Percentiles rank a stretch among this genome's conserved stretches.
Conservation (phyloP, 2,113 vertebrate genomes). For the Xenopus laevis region DNA sequence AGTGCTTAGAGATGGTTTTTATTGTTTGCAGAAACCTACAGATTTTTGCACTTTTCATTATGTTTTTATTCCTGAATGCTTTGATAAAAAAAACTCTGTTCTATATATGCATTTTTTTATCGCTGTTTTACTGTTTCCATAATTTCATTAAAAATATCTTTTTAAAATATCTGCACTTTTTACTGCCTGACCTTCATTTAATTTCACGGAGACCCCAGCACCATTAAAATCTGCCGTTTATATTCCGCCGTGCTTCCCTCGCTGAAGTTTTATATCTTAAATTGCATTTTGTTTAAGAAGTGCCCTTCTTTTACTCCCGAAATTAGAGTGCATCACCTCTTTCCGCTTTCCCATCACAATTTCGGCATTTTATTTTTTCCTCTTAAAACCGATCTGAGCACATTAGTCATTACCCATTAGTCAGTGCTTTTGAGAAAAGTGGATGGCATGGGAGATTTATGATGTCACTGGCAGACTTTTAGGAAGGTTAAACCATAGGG, state of each 20-base stretch:
- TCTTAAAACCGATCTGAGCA: constrained; percentile 49
- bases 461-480: constrained; percentile 55
- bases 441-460: constrained; percentile 67
- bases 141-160: neutral
- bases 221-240: neutral
- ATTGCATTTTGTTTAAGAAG: neutral
- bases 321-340: neutral
- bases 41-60: no score
- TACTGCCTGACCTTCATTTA: neutral
- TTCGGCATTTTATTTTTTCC: constrained; percentile 52
- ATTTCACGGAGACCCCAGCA: neutral
- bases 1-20: no score
- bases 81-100: no score
- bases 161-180: neutral
- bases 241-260: neutral
- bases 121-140: neutral
- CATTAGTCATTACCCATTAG: constrained; percentile 50
- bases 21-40: no score
- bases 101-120: no score
- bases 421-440: constrained; percentile 56
- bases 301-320: neutral
- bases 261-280: neutral
- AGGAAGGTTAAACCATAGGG: constrained; percentile 70
- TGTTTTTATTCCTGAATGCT: no score
- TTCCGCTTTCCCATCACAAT: constrained; percentile 32